Conservation (phyloP, 1,140 invertebrate genomes). For the Thaumetopoea pityocampa region DNA sequence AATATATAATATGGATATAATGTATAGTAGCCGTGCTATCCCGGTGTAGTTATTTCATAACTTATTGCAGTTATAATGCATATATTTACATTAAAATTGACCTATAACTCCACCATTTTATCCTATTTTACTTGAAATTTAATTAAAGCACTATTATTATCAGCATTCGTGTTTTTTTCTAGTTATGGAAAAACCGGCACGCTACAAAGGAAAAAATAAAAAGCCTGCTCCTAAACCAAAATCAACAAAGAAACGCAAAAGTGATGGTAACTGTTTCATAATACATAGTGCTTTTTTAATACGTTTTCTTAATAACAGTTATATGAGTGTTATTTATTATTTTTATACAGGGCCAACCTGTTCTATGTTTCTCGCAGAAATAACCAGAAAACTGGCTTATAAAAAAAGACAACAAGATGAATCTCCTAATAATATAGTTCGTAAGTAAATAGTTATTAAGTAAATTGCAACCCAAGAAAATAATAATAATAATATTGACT, state of each 20-base stretch:
- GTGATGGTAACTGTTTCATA: constrained; percentile 56
- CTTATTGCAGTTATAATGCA: too few species aligned
- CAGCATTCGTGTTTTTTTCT: constrained; percentile 6
- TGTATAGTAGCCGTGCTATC: too few species aligned
- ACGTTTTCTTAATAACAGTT: background rate
- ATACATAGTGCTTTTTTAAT: background rate
- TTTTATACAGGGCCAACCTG: constrained; percentile 45
- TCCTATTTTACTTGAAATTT: too few species aligned
- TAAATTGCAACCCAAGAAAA: background rate
- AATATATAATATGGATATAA: too few species aligned
- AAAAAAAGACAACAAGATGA: constrained; percentile 54
- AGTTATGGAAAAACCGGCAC: constrained; percentile 51
- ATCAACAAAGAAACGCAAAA: constrained; percentile 53
- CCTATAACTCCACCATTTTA: too few species aligned
- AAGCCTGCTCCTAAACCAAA: constrained; percentile 44
- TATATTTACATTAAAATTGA: too few species aligned
- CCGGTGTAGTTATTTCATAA: too few species aligned
- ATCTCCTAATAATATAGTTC: constrained; percentile 42
- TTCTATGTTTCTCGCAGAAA: constrained; percentile 59
- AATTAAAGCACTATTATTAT: too few species aligned
- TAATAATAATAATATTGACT: background rate
- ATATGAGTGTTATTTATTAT: background rate
- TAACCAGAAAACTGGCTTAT: constrained; percentile 45
- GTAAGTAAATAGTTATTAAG: constrained; percentile 34
- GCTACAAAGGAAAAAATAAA: constrained; percentile 50